A percentile compares a stretch with the other conserved stretches of the same genome.
phyloP scores from a whole-genome alignment of 2,113 vertebrate genomes.

The Piaya cayana region DNA sequence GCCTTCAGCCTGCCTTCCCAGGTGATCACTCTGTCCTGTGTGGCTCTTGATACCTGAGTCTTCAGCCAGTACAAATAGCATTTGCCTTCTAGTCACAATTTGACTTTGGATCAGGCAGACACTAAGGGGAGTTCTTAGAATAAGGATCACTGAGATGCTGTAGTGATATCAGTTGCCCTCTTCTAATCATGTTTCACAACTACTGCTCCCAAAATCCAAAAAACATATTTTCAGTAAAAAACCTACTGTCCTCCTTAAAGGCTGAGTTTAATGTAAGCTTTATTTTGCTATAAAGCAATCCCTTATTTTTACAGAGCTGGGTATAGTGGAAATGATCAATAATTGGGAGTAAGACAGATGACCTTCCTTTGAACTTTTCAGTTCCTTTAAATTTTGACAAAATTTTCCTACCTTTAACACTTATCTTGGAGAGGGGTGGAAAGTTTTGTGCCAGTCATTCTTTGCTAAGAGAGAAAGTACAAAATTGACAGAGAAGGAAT shows the following conservation, averaged over 20 bases:
- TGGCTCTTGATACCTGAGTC: not conserved
- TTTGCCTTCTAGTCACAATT: not conserved
- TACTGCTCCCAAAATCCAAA: not conserved
- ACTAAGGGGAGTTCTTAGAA: not conserved
- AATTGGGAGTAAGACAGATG: not conserved
- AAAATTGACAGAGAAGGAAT: constrained; percentile 31
- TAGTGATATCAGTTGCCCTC: not conserved
- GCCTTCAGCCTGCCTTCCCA: not conserved
- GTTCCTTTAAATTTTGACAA: not conserved
- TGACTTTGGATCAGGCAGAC: accelerated
- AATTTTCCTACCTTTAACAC: not conserved
- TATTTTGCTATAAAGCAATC: not conserved
- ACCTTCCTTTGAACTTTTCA: not conserved
- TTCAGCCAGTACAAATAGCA: not conserved
- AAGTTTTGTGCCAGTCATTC: not conserved
- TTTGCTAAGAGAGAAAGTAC: not conserved
- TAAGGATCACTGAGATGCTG: not conserved
- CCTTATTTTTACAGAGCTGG: not conserved
- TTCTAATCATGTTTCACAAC: not conserved
- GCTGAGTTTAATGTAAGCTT: not conserved
- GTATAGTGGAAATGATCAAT: not conserved
- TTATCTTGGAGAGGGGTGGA: not conserved
- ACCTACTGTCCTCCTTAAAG: not conserved
- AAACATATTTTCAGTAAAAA: not conserved
- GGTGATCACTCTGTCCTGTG: not conserved